phyloP scores from a whole-genome alignment of 2,797 vertebrate genomes.

The Brachyrhaphis roseni region DNA sequence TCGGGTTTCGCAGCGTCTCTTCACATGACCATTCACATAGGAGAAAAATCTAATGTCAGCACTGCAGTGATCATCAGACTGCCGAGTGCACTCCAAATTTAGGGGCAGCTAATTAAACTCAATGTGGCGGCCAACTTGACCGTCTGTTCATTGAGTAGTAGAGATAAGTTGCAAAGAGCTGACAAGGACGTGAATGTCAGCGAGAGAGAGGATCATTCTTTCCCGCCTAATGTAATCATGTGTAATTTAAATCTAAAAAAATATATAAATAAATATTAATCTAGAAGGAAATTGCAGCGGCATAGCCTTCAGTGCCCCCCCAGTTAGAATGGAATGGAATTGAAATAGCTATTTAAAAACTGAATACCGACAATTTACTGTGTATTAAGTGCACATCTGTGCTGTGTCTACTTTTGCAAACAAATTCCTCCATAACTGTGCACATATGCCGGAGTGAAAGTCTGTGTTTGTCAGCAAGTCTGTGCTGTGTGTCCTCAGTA shows the following conservation, averaged over 20 bases:
- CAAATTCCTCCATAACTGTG: slow-evolving; percentile 34
- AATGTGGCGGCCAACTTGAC: slow-evolving; percentile 21
- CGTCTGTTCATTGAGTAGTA: slow-evolving; percentile 17
- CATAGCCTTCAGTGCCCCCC: background rate
- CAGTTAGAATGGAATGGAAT: background rate
- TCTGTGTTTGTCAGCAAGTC: slow-evolving; percentile 60
- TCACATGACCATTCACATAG: background rate
- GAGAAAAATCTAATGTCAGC: slow-evolving; percentile 6
- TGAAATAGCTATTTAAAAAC: slow-evolving; percentile 15
- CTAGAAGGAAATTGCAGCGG: background rate
- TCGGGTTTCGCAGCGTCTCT: background rate
- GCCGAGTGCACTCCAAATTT: slow-evolving; percentile 16
- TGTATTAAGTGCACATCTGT: slow-evolving; percentile 14
- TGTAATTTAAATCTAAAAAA: background rate
- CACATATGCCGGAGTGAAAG: slow-evolving; percentile 35
- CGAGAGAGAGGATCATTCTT: slow-evolving; percentile 5
- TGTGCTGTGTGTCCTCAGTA: slow-evolving; percentile 62
- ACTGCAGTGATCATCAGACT: slow-evolving; percentile 7
- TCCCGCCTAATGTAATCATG: background rate
- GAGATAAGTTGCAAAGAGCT: slow-evolving; percentile 21
- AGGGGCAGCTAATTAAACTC: slow-evolving; percentile 23
- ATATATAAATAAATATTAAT: background rate
- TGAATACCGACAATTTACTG: slow-evolving; percentile 12
- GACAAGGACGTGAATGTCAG: slow-evolving; percentile 11
- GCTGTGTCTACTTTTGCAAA: slow-evolving; percentile 35